Conservation (phyloP, 2,797 vertebrate species). For the Esox masquinongy region DNA sequence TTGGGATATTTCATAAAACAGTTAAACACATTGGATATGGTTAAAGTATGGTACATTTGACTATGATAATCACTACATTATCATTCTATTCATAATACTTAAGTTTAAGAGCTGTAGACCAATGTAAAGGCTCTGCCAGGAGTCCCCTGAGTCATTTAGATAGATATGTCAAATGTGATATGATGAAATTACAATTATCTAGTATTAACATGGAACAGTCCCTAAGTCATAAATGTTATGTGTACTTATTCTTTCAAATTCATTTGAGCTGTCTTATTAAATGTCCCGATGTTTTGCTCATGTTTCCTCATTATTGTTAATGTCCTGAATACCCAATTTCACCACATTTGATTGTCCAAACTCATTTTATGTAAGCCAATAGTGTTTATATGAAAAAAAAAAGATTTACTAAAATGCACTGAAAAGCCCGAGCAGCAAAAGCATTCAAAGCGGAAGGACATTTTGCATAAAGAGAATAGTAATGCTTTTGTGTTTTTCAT, state of each 20-base stretch:
- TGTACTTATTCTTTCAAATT: constrained; percentile 65
- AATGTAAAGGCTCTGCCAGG: not conserved
- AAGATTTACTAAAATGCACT: constrained; percentile 6
- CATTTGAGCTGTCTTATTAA: constrained; percentile 57
- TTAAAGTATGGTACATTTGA: constrained; percentile 50
- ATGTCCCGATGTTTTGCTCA: constrained; percentile 46
- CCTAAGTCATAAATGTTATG: constrained; percentile 19
- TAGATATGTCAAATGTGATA: not conserved
- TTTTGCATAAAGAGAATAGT: constrained; percentile 71
- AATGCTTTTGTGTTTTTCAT: constrained; percentile 26
- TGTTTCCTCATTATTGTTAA: constrained; percentile 39
- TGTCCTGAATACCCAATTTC: constrained; percentile 54
- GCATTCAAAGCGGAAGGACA: constrained; percentile 73
- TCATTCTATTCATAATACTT: constrained; percentile 44
- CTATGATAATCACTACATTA: constrained; percentile 42
- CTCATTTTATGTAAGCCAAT: constrained; percentile 41
- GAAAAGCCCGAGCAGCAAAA: constrained; percentile 11
- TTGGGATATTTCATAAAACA: constrained; percentile 4
- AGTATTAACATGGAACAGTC: constrained; percentile 22
- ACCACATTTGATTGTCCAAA: constrained; percentile 50
- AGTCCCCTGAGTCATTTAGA: constrained; percentile 4
- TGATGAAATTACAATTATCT: not conserved
- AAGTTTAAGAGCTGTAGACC: constrained; percentile 9
- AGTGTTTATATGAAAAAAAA: constrained; percentile 26
- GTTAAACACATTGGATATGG: constrained; percentile 49